Evolutionary conservation across 2,797 vertebrate genomes (phyloP), one percentile per base, ranked within the genome.

Genomic region (Dermochelys coriacea): DNA sequence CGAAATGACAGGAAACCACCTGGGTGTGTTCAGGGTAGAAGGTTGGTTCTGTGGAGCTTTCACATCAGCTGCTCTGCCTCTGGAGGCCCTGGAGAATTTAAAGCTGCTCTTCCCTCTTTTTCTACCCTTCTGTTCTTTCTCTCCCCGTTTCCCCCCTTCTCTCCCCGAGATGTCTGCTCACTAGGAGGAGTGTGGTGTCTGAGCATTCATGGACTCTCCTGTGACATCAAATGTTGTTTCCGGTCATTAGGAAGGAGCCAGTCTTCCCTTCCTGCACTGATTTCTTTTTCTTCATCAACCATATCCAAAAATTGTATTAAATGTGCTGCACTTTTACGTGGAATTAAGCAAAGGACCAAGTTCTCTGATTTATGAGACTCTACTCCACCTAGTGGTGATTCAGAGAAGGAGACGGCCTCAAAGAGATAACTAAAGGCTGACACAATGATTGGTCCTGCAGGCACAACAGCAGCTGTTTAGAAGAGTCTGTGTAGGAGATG

Each of bases 131-230:
- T 15, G 5, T 59, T 59, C 29, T 31, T 15, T 59, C 29, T 59
- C 1, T 31, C 57, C 19, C 8, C 3, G 3, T 54, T 31, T 31
- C 29, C 1, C 29, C 12, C 3, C 52, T 52, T 4, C 19, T 54
- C 19, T 54, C 19, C 19, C 19, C 4, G 51, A 51, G 52, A 21
- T 8, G 52, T 1, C 52, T 54, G 8, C 52, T 54, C 8, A 8
- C 61, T 8, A 68, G 61, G 61, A 68, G 18, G 19, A 68, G 8
- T 19, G 61, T 21, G 18, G 61, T n/a, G 16, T 68, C 2, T 68
- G 18, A 37, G 8, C 9, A 9, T 18, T 64, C 8, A 10, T 64
- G 34, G 61, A n/a, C 34, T n/a, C 34, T n/a, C 0, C 61, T 3
- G 29, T 6, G 3, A 3, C 29, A 59, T 59, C 57, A 31, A 7